These are phyloP conservation scores for Ispidina lecontei DNA, from an alignment of 2,797 vertebrate species.

Conservation along the genomic window DNA sequence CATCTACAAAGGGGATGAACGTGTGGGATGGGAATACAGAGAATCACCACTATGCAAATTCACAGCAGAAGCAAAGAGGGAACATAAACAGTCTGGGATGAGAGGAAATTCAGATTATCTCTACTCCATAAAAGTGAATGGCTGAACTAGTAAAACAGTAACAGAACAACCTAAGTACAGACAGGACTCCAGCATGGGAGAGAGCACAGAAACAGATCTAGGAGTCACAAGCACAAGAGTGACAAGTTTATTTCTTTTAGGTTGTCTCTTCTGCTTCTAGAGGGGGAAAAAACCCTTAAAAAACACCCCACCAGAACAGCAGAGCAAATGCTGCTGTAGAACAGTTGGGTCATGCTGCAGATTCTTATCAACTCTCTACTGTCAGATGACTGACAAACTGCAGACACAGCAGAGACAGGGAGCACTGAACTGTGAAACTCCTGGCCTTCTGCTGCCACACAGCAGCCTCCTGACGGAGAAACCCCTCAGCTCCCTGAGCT, in stretches of 20 bases:
- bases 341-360: neutral
- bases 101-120: neutral
- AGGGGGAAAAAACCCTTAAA: neutral
- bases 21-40: neutral
- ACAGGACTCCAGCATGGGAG: neutral
- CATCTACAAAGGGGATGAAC: neutral
- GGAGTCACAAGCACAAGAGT: neutral
- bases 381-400: conserved; percentile 43
- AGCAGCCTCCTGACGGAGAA: neutral
- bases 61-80: neutral
- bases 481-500: accelerated
- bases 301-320: neutral
- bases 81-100: neutral
- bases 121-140: neutral
- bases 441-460: neutral
- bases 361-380: conserved; percentile 4
- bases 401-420: conserved; percentile 11
- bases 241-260: neutral
- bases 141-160: neutral
- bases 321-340: neutral
- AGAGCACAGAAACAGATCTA: neutral
- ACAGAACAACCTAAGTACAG: neutral
- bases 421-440: neutral
- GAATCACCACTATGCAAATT: neutral
- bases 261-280: neutral